Evolutionary conservation across 1,140 invertebrate genomes (phyloP).

Genomic region (Anagrus nilaparvatae): DNA sequence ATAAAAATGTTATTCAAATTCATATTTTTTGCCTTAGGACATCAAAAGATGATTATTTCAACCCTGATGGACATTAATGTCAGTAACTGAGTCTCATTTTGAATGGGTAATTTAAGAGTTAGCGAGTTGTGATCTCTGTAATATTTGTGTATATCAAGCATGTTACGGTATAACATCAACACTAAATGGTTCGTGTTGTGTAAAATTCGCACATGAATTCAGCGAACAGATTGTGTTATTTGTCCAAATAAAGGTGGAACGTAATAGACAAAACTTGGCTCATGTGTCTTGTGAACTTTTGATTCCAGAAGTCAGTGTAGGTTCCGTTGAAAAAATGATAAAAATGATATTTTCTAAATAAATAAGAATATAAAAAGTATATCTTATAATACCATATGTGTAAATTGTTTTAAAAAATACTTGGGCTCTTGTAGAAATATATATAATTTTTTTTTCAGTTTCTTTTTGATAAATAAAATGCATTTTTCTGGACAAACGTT

Average conservation of each 20-base stretch:
- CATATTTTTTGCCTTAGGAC: constrained; percentile 71
- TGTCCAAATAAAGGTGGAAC: constrained; percentile 93
- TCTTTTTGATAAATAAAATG: too few relatives aligned
- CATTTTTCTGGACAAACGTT: too few relatives aligned
- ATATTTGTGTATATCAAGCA: constrained; percentile 98
- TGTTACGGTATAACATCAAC: constrained; percentile 97
- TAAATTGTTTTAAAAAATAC: too few relatives aligned
- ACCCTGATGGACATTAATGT: constrained; percentile 67
- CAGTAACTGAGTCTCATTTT: constrained; percentile 75
- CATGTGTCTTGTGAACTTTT: constrained; percentile 97
- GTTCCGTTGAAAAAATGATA: constrained; percentile 95
- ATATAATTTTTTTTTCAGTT: too few relatives aligned
- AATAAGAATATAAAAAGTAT: too few relatives aligned
- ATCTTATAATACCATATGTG: too few relatives aligned
- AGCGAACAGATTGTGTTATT: constrained; percentile 83
- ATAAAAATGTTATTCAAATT: too few relatives aligned
- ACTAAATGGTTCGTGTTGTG: constrained; percentile 93
- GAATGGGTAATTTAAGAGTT: constrained; percentile 88
- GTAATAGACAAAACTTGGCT: constrained; percentile 90
- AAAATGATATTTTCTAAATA: too few relatives aligned
- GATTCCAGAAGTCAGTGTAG: constrained; percentile 99
- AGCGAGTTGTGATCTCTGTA: constrained; percentile 98
- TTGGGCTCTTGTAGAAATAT: too few relatives aligned
- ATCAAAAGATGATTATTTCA: constrained; percentile 78
- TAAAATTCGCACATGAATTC: constrained; percentile 78